Base-by-base conservation (phyloP, 2,888 invertebrate species). In the Dioctria rufipes region DNA sequence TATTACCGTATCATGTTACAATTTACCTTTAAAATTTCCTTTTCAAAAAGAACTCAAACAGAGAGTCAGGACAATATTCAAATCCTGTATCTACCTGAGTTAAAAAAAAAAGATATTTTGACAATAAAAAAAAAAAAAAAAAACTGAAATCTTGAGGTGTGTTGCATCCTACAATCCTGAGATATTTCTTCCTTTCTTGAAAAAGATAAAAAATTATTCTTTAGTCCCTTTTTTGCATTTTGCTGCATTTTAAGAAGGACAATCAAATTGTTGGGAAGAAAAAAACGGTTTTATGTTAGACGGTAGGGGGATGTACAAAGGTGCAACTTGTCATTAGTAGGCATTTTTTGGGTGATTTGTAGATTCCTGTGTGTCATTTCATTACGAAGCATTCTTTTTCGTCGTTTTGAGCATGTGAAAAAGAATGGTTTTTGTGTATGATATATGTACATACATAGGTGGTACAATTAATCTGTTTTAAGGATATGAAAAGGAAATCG, bases 1-100 rank as follows among this genome's bases (percentile, higher is more conserved):
- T 75, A 82, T 81, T 80, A 83, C 77, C 63, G 75, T 80, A 83
- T 83, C 83, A 77, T 83, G 81, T 83, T 83, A 83, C 83, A 81
- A 83, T 83, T 83, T 83, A 58, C 66, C 65, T 65, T 73, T 39
- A 63, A 69, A 75, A 80, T 65, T 5, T 25, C 54, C 43, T 73
- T 73, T 54, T 80, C 61, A 63, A 80, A 67, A 80, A 67, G 80
- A 42, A 60, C 65, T 51, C 65, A 43, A 46, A 46, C 61, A n/a
- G 80, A n/a, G 69, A 43, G 42, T 58, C 61, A 63, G 69, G 51
- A 54, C 49, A 78, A 80, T 80, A 82, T 82, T 80, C 82, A 82
- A 81, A 82, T 81, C 69, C 51, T 66, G 9, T 65, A 39, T 49
- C 69, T 82, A 82, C 81, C 81, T 81, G 81, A 65, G 60, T 9